These are phyloP conservation scores for Edolisoma coerulescens DNA, from an alignment of 2,113 vertebrate species.

Conservation along the genomic window DNA sequence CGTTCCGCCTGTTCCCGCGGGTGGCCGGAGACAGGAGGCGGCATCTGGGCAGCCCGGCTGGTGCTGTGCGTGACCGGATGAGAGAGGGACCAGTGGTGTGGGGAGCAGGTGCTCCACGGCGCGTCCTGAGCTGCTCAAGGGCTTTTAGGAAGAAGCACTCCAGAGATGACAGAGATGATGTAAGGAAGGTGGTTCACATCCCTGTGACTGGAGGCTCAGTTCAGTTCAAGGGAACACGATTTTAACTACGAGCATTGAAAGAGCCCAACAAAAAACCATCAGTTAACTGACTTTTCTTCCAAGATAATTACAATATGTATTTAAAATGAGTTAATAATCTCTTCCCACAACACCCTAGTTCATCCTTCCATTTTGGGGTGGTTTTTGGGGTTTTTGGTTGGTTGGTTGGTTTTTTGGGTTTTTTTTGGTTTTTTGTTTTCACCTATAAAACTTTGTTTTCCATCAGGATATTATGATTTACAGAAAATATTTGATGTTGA, in stretches of 20 bases:
- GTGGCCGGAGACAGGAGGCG: neutral
- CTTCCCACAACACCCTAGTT: neutral
- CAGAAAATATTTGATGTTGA: constrained; percentile 1
- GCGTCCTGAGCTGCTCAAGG: neutral
- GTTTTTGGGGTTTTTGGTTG: no score
- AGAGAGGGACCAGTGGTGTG: neutral
- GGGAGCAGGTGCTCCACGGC: neutral
- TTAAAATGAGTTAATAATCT: neutral
- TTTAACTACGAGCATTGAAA: neutral
- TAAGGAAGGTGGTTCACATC: neutral
- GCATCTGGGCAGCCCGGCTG: neutral
- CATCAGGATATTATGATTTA: neutral
- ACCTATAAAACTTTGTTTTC: neutral
- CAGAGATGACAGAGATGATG: neutral
- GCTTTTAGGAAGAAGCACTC: neutral
- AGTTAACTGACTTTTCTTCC: neutral
- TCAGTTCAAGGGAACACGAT: neutral
- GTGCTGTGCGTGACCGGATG: accelerated
- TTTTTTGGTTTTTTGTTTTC: neutral
- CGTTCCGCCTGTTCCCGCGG: neutral
- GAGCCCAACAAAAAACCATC: neutral
- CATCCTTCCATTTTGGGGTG: no score
- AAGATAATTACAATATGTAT: neutral
- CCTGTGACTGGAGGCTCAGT: neutral
- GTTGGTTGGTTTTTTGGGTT: no score